Conservation (phyloP, 2,888 invertebrate genomes). For the Nezara viridula region DNA sequence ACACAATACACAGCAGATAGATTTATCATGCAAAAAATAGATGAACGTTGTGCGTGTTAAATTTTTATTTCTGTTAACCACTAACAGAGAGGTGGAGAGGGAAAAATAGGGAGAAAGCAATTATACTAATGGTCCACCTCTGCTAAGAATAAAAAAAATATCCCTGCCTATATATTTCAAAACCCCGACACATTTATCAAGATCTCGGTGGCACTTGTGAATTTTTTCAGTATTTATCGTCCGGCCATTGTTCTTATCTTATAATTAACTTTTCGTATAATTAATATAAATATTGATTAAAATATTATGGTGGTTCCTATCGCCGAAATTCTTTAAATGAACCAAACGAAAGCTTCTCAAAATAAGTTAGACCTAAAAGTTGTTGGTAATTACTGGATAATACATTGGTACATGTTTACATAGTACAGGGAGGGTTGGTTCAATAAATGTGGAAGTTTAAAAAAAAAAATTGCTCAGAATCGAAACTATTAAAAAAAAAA, state of each 20-base stretch:
- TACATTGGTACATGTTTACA: too few relatives aligned
- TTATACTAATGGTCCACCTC: slow-evolving; percentile 33
- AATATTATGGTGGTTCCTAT: not conserved
- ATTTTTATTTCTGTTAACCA: not conserved
- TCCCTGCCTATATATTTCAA: slow-evolving; percentile 10
- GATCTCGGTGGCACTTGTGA: slow-evolving; percentile 34
- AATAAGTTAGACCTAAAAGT: too few relatives aligned
- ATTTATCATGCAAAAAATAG: not conserved
- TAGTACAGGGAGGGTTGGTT: too few relatives aligned
- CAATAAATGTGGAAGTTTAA: too few relatives aligned
- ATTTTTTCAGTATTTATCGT: not conserved
- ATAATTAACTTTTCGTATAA: slow-evolving; percentile 18
- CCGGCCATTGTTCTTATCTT: not conserved
- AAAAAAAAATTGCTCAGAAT: too few relatives aligned
- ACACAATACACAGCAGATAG: not conserved
- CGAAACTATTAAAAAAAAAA: too few relatives aligned
- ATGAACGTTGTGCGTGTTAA: not conserved
- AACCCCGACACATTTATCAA: slow-evolving; percentile 32
- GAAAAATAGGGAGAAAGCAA: slow-evolving; percentile 27
- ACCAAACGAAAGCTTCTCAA: too few relatives aligned
- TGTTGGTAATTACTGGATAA: too few relatives aligned
- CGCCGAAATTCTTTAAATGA: not conserved
- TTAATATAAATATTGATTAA: slow-evolving; percentile 12
- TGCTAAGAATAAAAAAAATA: slow-evolving; percentile 9
- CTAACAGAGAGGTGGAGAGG: not conserved